Conservation (phyloP, 2,888 invertebrate species). For the Helobdella robusta region DNA sequence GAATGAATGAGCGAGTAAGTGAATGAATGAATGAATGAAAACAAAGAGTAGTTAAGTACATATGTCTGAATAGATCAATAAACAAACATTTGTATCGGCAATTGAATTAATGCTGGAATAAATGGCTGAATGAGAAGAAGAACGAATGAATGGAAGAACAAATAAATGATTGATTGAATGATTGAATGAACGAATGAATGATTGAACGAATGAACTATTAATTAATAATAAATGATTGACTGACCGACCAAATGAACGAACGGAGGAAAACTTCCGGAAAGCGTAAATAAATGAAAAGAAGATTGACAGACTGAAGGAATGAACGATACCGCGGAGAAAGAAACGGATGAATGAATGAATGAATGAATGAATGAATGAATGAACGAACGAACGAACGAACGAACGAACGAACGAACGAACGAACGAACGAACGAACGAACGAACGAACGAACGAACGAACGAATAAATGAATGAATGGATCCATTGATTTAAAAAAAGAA, state of each 20-base stretch:
- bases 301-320: background rate
- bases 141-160: background rate
- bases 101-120: background rate
- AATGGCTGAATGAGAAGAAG: background rate
- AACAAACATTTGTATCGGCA: too few species aligned
- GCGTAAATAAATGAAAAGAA: background rate
- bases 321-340: background rate
- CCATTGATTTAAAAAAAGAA: too few species aligned
- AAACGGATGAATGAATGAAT: background rate
- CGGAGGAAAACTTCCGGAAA: too few species aligned
- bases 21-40: too few species aligned
- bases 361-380: background rate
- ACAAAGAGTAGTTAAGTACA: too few species aligned
- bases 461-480: too few species aligned
- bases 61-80: too few species aligned
- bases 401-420: too few species aligned
- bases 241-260: too few species aligned
- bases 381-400: too few species aligned
- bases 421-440: too few species aligned
- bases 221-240: background rate
- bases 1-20: background rate
- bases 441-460: too few species aligned
- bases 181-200: background rate
- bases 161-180: background rate
- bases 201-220: background rate